Base-by-base conservation (phyloP, 2,888 invertebrate species). In the Autographa pulchrina region DNA sequence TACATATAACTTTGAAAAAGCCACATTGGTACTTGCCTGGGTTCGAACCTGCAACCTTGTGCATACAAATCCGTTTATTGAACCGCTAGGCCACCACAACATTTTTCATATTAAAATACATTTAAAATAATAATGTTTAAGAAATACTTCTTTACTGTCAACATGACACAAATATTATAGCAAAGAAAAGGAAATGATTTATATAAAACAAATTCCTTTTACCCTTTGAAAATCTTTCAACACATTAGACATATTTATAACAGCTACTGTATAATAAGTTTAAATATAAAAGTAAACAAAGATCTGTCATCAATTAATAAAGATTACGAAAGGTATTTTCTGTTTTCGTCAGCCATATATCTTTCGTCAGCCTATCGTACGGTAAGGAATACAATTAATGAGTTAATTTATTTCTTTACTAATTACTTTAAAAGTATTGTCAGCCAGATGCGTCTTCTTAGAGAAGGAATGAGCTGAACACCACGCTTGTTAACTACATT, bases 311-410 rank as follows among this genome's bases (percentile, higher is more conserved):
- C 64, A 43, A 72, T 75, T 75, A 68, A 72, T 72, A 72, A 67
- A 62, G 72, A 75, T 79, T 75, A 66, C 65, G 8, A 63, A 70
- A 68, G 18, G 35, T 58, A 65, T 77, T 75, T 66, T 77, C 77
- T 77, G 78, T 77, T 77, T 68, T 72, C 68, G 68, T 75, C 31
- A 61, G 66, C 75, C 59, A 58, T 78, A 14, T 60, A 65, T 72
- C 71, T 69, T 61, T 78, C 35, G 5, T 5, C 78, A 68, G 56
- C 35, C 9, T 9, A 63, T 58, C 58, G 18, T 78, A 48, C 52
- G 72, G 78, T 68, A 68, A 20, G 48, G 65, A 60, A 38, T 0
- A 63, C 32, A 61, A 63, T 65, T 68, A 25, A 6, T 65, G 32
- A 48, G 14, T 64, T 74, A 48, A 75, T 78, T 68, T 75, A 78